A percentile compares a stretch with the other conserved stretches of the same genome.
Evolutionary conservation across 2,113 vertebrate genomes (phyloP).

Genomic region (Aphyosemion australe): DNA sequence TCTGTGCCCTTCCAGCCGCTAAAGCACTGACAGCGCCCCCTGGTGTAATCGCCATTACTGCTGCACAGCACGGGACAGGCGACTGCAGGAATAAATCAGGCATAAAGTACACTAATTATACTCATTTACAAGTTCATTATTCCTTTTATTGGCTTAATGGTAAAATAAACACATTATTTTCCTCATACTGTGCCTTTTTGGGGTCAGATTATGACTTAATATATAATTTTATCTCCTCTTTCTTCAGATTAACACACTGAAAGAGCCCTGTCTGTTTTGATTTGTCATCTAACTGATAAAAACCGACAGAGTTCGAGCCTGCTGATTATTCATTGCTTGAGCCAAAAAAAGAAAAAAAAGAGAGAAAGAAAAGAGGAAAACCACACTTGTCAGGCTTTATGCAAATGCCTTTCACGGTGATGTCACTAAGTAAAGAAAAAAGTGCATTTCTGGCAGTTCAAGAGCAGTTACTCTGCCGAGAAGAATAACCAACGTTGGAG

Average conservation of each 20-base stretch:
- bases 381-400: too few relatives aligned
- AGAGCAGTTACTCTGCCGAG: neutral
- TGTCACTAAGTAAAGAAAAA: too few relatives aligned
- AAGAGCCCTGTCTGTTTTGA: neutral
- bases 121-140: neutral
- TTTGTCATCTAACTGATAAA: too few relatives aligned
- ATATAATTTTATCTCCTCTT: neutral
- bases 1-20: slow-evolving; percentile 98
- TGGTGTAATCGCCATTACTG: slow-evolving; percentile 95
- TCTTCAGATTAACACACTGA: neutral
- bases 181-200: neutral
- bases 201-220: neutral
- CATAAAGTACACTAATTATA: neutral
- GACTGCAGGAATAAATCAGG: slow-evolving; percentile 33
- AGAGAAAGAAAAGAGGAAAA: neutral
- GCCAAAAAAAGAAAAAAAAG: neutral
- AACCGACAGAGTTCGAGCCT: neutral
- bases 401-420: too few relatives aligned
- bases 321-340: neutral
- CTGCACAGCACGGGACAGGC: slow-evolving; percentile 96
- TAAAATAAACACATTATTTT: neutral
- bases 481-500: neutral
- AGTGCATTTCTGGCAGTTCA: too few relatives aligned
- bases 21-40: slow-evolving; percentile 96
- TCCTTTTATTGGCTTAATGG: neutral